These are phyloP conservation scores for Stratiomys singularior DNA, from an alignment of 2,888 invertebrate species.

Conservation along the genomic window DNA sequence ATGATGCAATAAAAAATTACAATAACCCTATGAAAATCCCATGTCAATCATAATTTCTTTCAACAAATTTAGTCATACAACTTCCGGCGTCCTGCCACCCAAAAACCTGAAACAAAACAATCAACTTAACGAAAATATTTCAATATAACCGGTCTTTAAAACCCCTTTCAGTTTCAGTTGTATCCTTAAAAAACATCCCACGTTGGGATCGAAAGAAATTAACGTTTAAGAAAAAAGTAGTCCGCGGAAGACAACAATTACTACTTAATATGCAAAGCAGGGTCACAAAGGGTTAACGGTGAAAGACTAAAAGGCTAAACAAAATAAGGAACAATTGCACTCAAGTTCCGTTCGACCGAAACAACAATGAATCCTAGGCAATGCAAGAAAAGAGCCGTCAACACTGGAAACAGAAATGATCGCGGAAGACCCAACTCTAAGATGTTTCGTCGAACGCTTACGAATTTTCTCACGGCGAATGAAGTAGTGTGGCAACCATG, in stretches of 20 bases:
- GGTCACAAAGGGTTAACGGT: constrained; percentile 43
- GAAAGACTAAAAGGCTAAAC: constrained; percentile 33
- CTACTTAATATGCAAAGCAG: constrained; percentile 52
- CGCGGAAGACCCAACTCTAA: constrained; percentile 1
- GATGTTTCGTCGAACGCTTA: not conserved
- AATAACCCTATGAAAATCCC: constrained; percentile 17
- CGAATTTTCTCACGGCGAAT: constrained; percentile 13
- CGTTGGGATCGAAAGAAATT: constrained; percentile 43
- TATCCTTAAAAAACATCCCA: constrained; percentile 35
- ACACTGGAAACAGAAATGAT: constrained; percentile 16
- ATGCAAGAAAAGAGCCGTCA: not conserved
- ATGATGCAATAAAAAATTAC: not conserved
- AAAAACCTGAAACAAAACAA: constrained; percentile 39
- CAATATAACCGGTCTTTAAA: constrained; percentile 24
- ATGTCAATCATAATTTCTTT: constrained; percentile 36
- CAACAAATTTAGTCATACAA: not conserved
- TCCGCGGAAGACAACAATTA: constrained; percentile 51
- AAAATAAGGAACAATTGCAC: constrained; percentile 31
- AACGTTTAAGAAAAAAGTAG: constrained; percentile 46
- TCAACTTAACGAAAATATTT: constrained; percentile 20
- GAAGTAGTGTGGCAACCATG: too few species aligned
- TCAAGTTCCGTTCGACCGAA: constrained; percentile 25
- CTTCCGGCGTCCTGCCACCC: constrained; percentile 30
- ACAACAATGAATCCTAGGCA: not conserved
- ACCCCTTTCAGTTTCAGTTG: constrained; percentile 18